Percentiles rank a stretch among this genome's conserved stretches.
Evolutionary conservation across 2,797 vertebrate species (phyloP).

Genomic region (Emys orbicularis): DNA sequence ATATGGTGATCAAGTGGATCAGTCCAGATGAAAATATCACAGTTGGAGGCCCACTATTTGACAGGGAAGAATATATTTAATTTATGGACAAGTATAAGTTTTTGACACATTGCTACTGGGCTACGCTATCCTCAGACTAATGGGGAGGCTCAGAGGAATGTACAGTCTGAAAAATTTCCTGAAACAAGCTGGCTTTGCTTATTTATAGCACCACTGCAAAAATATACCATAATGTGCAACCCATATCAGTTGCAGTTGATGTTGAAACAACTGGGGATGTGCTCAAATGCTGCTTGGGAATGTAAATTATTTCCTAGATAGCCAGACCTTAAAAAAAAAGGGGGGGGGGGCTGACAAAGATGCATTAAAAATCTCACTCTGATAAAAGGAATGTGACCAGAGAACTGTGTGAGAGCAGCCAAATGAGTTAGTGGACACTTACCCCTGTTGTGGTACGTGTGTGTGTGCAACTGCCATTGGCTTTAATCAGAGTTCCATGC

Average conservation of each 20-base stretch:
- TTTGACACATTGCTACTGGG: not conserved
- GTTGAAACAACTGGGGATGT: not conserved
- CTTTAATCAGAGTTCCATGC: conserved; percentile 54
- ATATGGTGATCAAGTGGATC: conserved; percentile 10
- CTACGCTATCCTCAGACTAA: not conserved
- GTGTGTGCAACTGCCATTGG: conserved; percentile 10
- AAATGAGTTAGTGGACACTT: not conserved
- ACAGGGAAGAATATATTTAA: conserved; percentile 12
- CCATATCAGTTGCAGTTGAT: not conserved
- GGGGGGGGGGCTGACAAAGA: not conserved
- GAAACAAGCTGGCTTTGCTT: not conserved
- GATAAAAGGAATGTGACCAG: not conserved
- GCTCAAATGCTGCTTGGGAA: not conserved
- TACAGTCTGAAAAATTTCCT: conserved; percentile 29
- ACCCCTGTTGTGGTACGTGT: not conserved
- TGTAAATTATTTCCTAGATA: not conserved
- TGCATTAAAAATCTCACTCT: not conserved
- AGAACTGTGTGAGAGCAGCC: not conserved
- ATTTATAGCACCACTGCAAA: not conserved
- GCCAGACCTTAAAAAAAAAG: not conserved
- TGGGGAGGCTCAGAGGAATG: not conserved
- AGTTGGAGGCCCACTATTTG: conserved; percentile 10
- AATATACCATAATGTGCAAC: not conserved
- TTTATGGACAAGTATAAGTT: conserved; percentile 14
- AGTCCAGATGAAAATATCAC: conserved; percentile 30